Conservation (phyloP, 1,140 invertebrate genomes). For the Cataglyphis hispanica region DNA sequence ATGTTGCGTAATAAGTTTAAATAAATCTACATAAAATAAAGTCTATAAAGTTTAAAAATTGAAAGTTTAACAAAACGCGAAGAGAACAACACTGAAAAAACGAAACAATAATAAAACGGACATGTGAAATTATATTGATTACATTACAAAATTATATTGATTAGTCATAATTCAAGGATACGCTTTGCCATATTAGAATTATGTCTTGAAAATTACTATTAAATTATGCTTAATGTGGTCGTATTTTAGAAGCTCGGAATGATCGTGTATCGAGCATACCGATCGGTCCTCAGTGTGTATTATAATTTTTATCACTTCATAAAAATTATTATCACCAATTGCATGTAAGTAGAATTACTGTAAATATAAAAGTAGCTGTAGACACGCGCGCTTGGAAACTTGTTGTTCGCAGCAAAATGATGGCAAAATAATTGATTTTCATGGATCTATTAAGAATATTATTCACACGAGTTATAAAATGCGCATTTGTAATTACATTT, state of each 20-base stretch:
- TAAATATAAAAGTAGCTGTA: conserved; percentile 60
- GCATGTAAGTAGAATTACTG: conserved; percentile 37
- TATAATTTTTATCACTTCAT: conserved; percentile 39
- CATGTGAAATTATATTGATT: conserved; percentile 1
- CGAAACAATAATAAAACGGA: conserved; percentile 2
- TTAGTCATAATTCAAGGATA: not conserved
- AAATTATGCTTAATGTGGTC: not conserved
- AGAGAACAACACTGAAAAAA: not conserved
- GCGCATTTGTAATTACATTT: not conserved
- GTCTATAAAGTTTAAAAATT: not conserved
- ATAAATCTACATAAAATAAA: conserved; percentile 12
- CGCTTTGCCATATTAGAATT: conserved; percentile 13
- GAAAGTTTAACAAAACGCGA: not conserved
- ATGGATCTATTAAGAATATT: not conserved
- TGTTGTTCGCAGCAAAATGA: not conserved
- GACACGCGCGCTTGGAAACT: not conserved
- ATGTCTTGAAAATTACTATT: conserved; percentile 3
- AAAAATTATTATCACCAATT: conserved; percentile 14
- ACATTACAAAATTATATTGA: not conserved
- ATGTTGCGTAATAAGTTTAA: not conserved
- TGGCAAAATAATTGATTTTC: not conserved
- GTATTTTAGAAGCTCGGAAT: conserved; percentile 33
- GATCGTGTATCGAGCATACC: not conserved
- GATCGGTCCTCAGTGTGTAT: conserved; percentile 46
- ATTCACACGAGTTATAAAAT: not conserved